Evolutionary conservation across 2,888 invertebrate genomes (phyloP).

Genomic region (Harpagoxenus sublaevis): DNA sequence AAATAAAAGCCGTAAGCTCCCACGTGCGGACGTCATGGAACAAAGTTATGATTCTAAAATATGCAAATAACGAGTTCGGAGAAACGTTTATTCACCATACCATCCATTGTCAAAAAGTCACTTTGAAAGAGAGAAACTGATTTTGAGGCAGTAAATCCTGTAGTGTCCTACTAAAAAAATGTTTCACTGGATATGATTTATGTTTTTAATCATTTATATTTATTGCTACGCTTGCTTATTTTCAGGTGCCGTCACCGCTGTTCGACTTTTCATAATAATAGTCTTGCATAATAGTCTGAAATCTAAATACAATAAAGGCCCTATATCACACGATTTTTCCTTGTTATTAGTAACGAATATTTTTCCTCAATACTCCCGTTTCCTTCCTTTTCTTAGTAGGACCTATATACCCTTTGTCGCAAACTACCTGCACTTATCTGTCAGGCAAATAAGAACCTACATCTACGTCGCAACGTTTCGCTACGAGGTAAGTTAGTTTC

Average conservation of each 20-base stretch:
- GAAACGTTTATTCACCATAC: slow-evolving; percentile 13
- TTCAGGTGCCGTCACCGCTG: not conserved
- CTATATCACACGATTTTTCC: too few species aligned
- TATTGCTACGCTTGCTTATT: too few species aligned
- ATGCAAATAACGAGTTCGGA: slow-evolving; percentile 11
- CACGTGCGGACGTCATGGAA: not conserved
- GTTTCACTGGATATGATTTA: slow-evolving; percentile 74
- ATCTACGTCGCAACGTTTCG: not conserved
- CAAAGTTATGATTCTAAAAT: slow-evolving; percentile 10
- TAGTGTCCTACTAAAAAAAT: not conserved
- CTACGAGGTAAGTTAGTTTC: not conserved
- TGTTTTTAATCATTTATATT: slow-evolving; percentile 75
- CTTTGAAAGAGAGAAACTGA: slow-evolving; percentile 56
- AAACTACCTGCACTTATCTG: not conserved
- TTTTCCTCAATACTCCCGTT: too few species aligned
- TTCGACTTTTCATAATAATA: too few species aligned
- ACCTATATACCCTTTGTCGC: too few species aligned
- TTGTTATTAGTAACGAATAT: too few species aligned
- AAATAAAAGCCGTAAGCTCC: not conserved
- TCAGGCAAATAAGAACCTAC: not conserved
- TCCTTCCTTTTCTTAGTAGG: too few species aligned
- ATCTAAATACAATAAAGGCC: not conserved
- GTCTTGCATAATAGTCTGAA: not conserved
- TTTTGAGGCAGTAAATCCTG: slow-evolving; percentile 48
- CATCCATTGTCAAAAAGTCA: slow-evolving; percentile 57